These are phyloP conservation scores for Penaeus chinensis DNA, from an alignment of 1,140 invertebrate species.

Conservation along the genomic window DNA sequence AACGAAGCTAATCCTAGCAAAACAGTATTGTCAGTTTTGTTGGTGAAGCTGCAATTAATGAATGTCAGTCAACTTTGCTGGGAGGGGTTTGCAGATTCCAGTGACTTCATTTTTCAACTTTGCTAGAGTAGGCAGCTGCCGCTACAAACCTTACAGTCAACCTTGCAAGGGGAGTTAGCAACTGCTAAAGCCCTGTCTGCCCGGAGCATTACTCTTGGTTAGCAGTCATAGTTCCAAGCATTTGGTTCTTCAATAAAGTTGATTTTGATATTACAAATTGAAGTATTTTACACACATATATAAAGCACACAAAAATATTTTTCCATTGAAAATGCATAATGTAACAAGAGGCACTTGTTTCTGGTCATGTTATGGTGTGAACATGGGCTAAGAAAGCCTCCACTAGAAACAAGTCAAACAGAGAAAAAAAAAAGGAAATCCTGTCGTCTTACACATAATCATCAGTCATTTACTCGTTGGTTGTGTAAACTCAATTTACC, in stretches of 20 bases:
- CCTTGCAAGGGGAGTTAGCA: constrained; percentile 3
- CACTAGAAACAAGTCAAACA: constrained; percentile 7
- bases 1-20: too few species aligned
- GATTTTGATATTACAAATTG: neutral
- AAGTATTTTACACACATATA: too few species aligned
- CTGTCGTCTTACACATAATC: too few species aligned
- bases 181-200: neutral
- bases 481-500: too few species aligned
- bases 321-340: neutral
- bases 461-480: too few species aligned
- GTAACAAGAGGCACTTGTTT: constrained; percentile 22
- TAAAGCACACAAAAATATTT: neutral
- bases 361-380: constrained; percentile 40
- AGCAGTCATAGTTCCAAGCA: neutral
- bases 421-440: neutral
- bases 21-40: too few species aligned
- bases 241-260: constrained; percentile 29
- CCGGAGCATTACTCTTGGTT: neutral
- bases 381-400: constrained; percentile 31
- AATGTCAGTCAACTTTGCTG: constrained; percentile 34
- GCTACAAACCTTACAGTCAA: constrained; percentile 3
- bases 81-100: neutral
- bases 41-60: too few species aligned
- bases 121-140: neutral
- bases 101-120: too few species aligned